Conservation (phyloP, 2,888 invertebrate genomes). For the Tenthredo distinguenda region DNA sequence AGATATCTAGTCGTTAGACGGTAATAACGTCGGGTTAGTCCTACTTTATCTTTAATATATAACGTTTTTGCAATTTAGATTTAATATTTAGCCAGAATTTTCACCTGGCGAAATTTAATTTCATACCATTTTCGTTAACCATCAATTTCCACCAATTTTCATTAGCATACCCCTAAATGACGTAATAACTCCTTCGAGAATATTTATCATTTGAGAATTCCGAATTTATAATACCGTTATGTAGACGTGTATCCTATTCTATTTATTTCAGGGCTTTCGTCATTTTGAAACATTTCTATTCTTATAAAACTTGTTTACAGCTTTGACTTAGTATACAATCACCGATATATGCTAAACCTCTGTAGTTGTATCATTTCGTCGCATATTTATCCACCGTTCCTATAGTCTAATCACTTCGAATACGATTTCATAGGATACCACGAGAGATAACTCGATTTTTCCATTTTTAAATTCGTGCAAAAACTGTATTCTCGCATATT, state of each 20-base stretch:
- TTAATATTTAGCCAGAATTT: not conserved
- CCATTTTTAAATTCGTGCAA: not conserved
- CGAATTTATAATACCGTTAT: slow-evolving; percentile 15
- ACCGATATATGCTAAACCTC: not conserved
- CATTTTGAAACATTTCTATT: slow-evolving; percentile 41
- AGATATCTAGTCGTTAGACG: not conserved
- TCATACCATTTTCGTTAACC: slow-evolving; percentile 16
- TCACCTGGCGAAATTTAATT: slow-evolving; percentile 27
- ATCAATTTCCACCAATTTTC: slow-evolving; percentile 20
- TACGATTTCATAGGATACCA: not conserved
- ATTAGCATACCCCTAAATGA: slow-evolving; percentile 20
- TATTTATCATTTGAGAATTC: not conserved
- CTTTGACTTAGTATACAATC: slow-evolving; percentile 14
- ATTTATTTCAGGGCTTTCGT: slow-evolving; percentile 30
- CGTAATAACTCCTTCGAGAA: slow-evolving; percentile 10
- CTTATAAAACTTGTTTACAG: slow-evolving; percentile 30
- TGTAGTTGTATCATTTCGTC: not conserved
- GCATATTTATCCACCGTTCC: not conserved
- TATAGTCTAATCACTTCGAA: not conserved
- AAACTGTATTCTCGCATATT: too few relatives aligned
- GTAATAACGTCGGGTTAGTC: not conserved
- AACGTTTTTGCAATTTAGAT: slow-evolving; percentile 21
- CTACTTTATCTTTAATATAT: not conserved
- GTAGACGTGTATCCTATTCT: slow-evolving; percentile 3
- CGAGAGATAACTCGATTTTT: not conserved